A percentile compares a stretch with the other conserved stretches of the same genome.
Conservation (phyloP, 2,113 vertebrate genomes). For the Notothenia rossii region DNA sequence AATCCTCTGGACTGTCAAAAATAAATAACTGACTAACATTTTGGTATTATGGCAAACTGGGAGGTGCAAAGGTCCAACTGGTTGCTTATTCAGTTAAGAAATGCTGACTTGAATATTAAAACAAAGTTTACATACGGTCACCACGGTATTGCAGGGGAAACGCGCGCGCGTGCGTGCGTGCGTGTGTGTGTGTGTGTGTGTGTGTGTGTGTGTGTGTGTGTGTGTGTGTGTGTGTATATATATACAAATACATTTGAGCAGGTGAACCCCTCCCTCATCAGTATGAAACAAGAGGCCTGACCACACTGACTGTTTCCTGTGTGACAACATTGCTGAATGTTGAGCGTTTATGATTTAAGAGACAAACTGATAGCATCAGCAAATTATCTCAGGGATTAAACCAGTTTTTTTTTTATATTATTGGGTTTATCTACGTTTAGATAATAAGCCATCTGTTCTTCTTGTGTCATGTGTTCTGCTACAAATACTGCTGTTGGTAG, state of each 20-base stretch:
- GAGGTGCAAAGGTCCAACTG: not conserved
- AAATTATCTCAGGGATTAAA: not conserved
- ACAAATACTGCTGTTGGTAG: not conserved
- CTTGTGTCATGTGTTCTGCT: not conserved
- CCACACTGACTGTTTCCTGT: not conserved
- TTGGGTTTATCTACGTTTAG: not conserved
- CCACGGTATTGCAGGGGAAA: too few relatives aligned
- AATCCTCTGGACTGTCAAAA: not conserved
- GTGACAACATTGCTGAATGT: conserved; percentile 18
- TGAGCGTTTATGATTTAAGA: not conserved
- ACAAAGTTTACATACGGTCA: too few relatives aligned
- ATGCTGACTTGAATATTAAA: not conserved
- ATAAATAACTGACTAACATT: not conserved
- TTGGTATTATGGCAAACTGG: not conserved
- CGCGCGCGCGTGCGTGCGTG: too few relatives aligned
- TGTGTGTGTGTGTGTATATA: not conserved
- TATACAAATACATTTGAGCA: not conserved
- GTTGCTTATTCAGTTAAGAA: not conserved
- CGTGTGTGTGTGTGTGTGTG: not conserved
- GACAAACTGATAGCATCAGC: not conserved
- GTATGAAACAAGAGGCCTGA: not conserved
- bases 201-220: not conserved
- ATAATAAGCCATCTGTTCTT: not conserved
- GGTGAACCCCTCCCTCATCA: not conserved
- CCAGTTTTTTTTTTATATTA: not conserved